Conservation (phyloP, 1,140 invertebrate species). For the Zaprionus capensis region DNA sequence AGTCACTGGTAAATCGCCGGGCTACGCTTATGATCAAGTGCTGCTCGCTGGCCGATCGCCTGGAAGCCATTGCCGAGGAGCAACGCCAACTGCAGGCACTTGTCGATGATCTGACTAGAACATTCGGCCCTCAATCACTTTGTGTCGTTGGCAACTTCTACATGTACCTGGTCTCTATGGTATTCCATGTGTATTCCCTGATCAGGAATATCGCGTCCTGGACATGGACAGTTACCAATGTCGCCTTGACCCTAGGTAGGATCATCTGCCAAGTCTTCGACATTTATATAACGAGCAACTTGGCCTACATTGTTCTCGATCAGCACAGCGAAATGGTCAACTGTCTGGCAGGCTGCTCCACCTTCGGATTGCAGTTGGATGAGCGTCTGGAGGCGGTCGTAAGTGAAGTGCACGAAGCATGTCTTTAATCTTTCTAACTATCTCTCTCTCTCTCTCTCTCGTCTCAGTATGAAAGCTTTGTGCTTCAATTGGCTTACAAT, state of each 20-base stretch:
- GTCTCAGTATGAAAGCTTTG: not conserved
- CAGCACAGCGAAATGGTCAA: not conserved
- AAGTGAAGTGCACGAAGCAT: not conserved
- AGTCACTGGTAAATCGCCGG: not conserved
- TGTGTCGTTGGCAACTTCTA: not conserved
- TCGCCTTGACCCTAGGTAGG: not conserved
- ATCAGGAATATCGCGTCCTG: not conserved
- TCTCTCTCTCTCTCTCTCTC: not conserved
- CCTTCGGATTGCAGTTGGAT: not conserved
- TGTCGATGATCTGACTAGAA: not conserved
- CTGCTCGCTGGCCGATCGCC: constrained; percentile 1
- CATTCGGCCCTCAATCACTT: not conserved
- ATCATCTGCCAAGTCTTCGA: not conserved
- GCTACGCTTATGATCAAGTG: not conserved
- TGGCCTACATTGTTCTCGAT: not conserved
- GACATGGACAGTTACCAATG: fast-evolving
- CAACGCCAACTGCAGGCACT: not conserved
- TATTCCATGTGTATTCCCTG: not conserved
- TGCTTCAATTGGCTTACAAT: not conserved
- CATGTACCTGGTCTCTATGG: not conserved
- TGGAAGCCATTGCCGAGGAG: not conserved
- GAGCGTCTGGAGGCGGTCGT: not conserved
- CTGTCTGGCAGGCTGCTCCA: not conserved
- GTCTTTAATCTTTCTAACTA: not conserved
- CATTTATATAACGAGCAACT: not conserved